Evolutionary conservation across 2,888 invertebrate genomes (phyloP).

Genomic region (Gastracanthus pulcherrimus): DNA sequence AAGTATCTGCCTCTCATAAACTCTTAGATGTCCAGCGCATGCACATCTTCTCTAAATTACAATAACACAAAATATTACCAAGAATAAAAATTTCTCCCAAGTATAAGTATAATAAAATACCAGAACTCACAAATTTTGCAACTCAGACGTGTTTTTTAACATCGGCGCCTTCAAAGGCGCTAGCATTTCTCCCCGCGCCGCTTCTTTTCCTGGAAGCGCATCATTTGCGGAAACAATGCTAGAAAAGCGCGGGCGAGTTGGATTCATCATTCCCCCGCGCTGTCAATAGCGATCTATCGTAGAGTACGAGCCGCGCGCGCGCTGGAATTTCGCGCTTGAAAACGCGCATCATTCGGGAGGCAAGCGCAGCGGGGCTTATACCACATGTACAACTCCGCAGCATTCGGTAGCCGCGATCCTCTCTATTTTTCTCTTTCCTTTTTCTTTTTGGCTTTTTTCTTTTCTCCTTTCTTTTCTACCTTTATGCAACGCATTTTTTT

Average conservation of each 20-base stretch:
- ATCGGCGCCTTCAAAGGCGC: slow-evolving; percentile 9
- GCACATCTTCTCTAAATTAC: too few relatives aligned
- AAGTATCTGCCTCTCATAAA: too few relatives aligned
- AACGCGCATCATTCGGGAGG: slow-evolving; percentile 35
- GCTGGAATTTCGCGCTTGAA: slow-evolving; percentile 51
- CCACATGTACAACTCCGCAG: background rate
- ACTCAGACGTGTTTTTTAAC: background rate
- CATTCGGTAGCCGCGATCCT: slow-evolving; percentile 10
- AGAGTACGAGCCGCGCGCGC: background rate
- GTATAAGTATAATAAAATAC: too few relatives aligned
- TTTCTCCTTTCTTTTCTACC: background rate
- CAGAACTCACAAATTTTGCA: too few relatives aligned
- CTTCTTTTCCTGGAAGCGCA: slow-evolving; percentile 53
- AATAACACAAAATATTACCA: too few relatives aligned
- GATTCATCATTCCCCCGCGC: background rate
- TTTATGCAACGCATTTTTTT: background rate
- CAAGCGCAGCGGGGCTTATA: slow-evolving; percentile 33
- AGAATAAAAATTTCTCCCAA: too few relatives aligned
- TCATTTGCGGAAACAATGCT: slow-evolving; percentile 60
- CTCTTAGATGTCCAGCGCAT: too few relatives aligned
- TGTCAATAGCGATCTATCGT: slow-evolving; percentile 41
- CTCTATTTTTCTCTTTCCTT: background rate
- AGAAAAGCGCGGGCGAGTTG: background rate
- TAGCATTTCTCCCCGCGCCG: background rate
- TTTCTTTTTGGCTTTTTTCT: background rate